A percentile compares a stretch with the other conserved stretches of the same genome.
These are phyloP conservation scores for Platalea minor DNA, from an alignment of 2,797 vertebrate genomes.

Conservation along the genomic window DNA sequence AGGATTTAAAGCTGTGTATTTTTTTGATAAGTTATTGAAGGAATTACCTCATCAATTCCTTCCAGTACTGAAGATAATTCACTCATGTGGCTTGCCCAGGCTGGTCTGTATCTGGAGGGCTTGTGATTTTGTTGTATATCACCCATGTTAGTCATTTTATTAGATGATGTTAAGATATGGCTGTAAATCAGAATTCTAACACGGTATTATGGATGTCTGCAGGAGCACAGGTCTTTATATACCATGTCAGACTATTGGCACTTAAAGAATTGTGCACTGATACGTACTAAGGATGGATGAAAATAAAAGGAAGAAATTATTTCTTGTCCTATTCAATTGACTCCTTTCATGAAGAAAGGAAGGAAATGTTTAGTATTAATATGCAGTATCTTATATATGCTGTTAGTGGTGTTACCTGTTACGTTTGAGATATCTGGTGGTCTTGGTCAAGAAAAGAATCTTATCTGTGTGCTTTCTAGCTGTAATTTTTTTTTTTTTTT, in stretches of 20 bases:
- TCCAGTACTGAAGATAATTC: constrained; percentile 21
- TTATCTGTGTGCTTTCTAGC: background rate
- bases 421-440: background rate
- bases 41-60: constrained; percentile 55
- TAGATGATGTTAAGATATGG: background rate
- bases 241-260: background rate
- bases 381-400: background rate
- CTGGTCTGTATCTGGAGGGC: background rate
- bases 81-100: background rate
- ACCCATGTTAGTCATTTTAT: constrained; percentile 32
- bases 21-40: constrained; percentile 5
- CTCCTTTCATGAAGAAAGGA: background rate
- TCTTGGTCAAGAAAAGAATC: background rate
- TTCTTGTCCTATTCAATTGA: background rate
- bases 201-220: background rate
- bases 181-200: background rate
- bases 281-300: background rate
- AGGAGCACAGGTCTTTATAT: background rate
- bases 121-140: background rate
- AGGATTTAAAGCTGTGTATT: constrained; percentile 11
- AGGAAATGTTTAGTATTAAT: background rate
- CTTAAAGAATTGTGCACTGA: background rate
- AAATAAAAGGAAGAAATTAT: background rate
- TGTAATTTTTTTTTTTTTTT: background rate
- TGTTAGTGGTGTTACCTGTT: background rate